Evolutionary conservation across 2,797 vertebrate genomes (phyloP).

Genomic region (Lacerta bilineata): DNA sequence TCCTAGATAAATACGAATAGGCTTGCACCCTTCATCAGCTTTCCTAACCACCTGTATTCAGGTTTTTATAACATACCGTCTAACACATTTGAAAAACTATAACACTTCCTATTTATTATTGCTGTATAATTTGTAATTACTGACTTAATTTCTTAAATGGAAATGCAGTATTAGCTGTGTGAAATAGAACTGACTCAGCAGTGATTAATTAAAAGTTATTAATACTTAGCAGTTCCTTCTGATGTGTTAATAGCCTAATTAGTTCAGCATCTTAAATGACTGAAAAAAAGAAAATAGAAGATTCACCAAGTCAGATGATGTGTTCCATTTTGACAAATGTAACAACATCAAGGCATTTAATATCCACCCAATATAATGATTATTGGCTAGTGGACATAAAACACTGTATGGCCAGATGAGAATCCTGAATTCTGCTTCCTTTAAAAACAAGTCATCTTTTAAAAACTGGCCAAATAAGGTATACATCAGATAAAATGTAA

Average conservation of each 20-base stretch:
- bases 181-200: slow-evolving; percentile 72
- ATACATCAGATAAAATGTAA: slow-evolving; percentile 11
- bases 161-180: slow-evolving; percentile 64
- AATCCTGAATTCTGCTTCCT: neutral
- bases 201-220: slow-evolving; percentile 71
- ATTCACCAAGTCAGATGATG: neutral
- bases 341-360: neutral
- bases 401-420: fast-evolving
- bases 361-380: slow-evolving; percentile 1
- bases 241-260: slow-evolving; percentile 69
- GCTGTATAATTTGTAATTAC: slow-evolving; percentile 75
- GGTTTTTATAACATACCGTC: slow-evolving; percentile 57
- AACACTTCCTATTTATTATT: slow-evolving; percentile 64
- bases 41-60: slow-evolving; percentile 52
- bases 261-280: slow-evolving; percentile 63
- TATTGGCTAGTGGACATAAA: neutral
- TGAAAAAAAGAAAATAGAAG: slow-evolving; percentile 37
- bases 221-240: slow-evolving; percentile 70
- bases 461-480: neutral
- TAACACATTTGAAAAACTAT: slow-evolving; percentile 68
- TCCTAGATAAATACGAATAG: neutral
- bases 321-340: slow-evolving; percentile 14
- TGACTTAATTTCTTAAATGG: slow-evolving; percentile 69
- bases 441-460: too few relatives aligned
- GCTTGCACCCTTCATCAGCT: slow-evolving; percentile 42